Base-by-base conservation (phyloP, 2,797 vertebrate species). In the Ctenochaetus hawaiiensis region DNA sequence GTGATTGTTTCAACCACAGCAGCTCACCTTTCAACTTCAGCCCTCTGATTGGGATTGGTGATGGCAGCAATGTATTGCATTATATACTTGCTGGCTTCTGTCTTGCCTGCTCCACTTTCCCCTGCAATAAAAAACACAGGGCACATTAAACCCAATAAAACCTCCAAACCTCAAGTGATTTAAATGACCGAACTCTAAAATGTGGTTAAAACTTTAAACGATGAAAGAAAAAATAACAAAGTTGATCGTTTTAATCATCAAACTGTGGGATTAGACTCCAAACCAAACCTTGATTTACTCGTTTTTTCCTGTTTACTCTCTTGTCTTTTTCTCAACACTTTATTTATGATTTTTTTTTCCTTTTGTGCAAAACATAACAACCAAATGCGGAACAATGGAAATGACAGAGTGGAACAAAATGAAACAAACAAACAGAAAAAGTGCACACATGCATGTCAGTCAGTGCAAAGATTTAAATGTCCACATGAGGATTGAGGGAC, bases 61-160 rank as follows among this genome's bases (percentile, higher is more conserved):
- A 99, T 97, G 1, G 97, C 97, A 0, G 97, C 97, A 0, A 98
- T 98, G 78, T 98, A 99, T 82, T 97, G 97, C 97, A 98, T 98
- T 90, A 98, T 98, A 85, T 97, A 97, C 82, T 98, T 99, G 83
- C 97, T 98, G 45, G 97, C 97, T 80, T 99, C 97, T 0, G 97
- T 99, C 93, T 99, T 98, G 51, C 97, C 97, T 0, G 97, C 96
- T 0, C 97, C 97, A 0, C 97, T 99, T 91, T 99, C 97, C 5
- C 97, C 97, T 99, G 81, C 57, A 72, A 80, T 1, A 44, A 12
- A 54, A 61, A 73, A 69, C 12, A 71, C 8, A 57, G 7, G 3
- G 14, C 41, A 23, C 17, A 17, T 53, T 26, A 17, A 67, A 23
- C 5, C 8, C 10, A 41, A 67, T 62, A 8, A 26, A 74, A 68